Evolutionary conservation across 2,113 vertebrate genomes (phyloP), one percentile per base, ranked within the genome.

Genomic region (Lasiurus borealis): DNA sequence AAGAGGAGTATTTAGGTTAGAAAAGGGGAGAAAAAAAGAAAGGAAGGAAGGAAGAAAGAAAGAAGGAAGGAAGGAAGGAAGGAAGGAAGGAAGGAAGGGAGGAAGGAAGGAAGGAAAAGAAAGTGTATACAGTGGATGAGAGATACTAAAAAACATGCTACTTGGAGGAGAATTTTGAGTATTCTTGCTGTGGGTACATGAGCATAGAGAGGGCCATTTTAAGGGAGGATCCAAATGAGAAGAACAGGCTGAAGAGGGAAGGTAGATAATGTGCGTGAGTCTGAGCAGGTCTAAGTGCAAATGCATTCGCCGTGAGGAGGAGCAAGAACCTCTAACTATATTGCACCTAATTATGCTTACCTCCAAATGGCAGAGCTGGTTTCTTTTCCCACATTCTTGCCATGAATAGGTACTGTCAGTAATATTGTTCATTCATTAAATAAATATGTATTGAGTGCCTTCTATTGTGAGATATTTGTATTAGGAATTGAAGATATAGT

Each of bases 361-460:
- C 29, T 62, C 25, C 3, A 44, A 86, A 90, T 52, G 3, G 66
- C 46, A 76, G 31, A 72, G n/a, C 48, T 27, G 72, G 15, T 68
- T 50, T 94, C 36, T 85, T 84, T 69, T 18, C 21, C 25, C 27
- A 64, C 46, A 64, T 8, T 36, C 2, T 88, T 83, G 81, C 25
- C 52, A 59, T 62, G 62, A 76, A 76, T 71, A 88, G 46, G 3
- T 54, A 69, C 48, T 90, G 83, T 50, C 0, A 4, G 21, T 50
- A 59, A 64, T 84, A 69, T 62, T 68, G 71, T 85, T 46, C 10
- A 31, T 73, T 88, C 27, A n/a, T 46, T 90, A 69, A 88, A 34
- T n/a, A 62, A 95, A 57, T 66, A 84, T 80, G 68, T 90, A 72
- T 75, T 57, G 19, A 87, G 64, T 34, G 8, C 13, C 73, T 86